phyloP scores from a whole-genome alignment of 2,797 vertebrate genomes.

The Phrynocephalus forsythii region DNA sequence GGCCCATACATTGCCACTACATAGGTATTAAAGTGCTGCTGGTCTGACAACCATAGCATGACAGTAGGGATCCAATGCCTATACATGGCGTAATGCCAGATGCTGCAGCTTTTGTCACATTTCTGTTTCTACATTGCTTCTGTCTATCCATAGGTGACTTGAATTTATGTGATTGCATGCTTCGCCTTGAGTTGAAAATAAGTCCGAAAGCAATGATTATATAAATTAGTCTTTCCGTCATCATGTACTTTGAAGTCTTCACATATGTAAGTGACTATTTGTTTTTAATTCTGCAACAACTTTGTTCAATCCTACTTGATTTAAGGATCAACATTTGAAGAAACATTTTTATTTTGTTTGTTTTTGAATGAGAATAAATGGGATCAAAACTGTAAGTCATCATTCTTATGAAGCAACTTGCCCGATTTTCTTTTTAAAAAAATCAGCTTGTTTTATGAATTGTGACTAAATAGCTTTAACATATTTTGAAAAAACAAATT shows the following conservation, averaged over 20 bases:
- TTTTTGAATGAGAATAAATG: not conserved
- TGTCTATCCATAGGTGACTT: not conserved
- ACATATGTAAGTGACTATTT: not conserved
- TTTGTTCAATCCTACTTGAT: conserved; percentile 27
- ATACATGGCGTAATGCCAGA: not conserved
- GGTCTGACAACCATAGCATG: no score
- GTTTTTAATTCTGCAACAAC: conserved; percentile 28
- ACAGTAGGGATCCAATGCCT: not conserved
- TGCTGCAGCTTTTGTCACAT: not conserved
- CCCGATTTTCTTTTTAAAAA: conserved; percentile 64
- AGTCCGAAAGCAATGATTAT: not conserved
- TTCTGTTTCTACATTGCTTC: not conserved
- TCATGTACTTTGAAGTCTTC: not conserved
- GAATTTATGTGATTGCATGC: not conserved
- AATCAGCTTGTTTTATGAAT: conserved; percentile 73
- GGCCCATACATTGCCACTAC: not conserved
- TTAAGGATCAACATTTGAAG: conserved; percentile 59
- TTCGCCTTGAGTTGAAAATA: not conserved
- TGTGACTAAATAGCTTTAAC: conserved; percentile 76
- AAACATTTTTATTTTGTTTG: not conserved
- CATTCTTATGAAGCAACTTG: conserved; percentile 71
- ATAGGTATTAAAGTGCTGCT: not conserved
- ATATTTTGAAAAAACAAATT: conserved; percentile 81
- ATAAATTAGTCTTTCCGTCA: not conserved
- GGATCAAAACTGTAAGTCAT: conserved; percentile 64